phyloP scores from a whole-genome alignment of 1,140 invertebrate genomes.

The Dendrolimus punctatus region DNA sequence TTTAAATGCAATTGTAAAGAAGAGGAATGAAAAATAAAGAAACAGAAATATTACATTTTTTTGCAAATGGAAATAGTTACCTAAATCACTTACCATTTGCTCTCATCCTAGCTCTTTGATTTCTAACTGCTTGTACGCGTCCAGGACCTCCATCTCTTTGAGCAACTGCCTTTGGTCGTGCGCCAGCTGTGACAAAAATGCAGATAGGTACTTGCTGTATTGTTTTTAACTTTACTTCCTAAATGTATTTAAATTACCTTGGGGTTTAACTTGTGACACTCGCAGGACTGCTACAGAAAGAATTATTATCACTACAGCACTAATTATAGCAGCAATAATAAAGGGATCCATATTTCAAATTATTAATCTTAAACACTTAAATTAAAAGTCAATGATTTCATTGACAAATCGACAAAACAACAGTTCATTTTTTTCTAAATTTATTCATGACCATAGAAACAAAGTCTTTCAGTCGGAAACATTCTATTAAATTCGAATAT shows the following conservation, averaged over 20 bases:
- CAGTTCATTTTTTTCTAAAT: too few relatives aligned
- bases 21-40: too few relatives aligned
- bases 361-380: background rate
- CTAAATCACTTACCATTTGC: conserved; percentile 64
- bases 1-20: too few relatives aligned
- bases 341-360: conserved; percentile 49
- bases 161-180: conserved; percentile 39
- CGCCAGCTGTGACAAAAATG: conserved; percentile 27
- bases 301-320: conserved; percentile 44
- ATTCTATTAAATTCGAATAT: too few relatives aligned
- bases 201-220: background rate
- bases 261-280: conserved; percentile 37
- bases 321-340: conserved; percentile 53
- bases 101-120: conserved; percentile 75
- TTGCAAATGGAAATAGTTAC: too few relatives aligned
- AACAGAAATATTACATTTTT: too few relatives aligned
- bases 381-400: too few relatives aligned
- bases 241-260: conserved; percentile 24
- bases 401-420: too few relatives aligned
- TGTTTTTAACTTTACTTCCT: background rate
- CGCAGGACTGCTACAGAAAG: conserved; percentile 41
- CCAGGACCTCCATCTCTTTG: conserved; percentile 71
- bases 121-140: conserved; percentile 74
- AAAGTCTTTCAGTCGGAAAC: too few relatives aligned
- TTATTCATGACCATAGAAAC: too few relatives aligned